These are phyloP conservation scores for Auanema freiburgensis DNA, from an alignment of 2,888 invertebrate genomes.

Conservation along the genomic window DNA sequence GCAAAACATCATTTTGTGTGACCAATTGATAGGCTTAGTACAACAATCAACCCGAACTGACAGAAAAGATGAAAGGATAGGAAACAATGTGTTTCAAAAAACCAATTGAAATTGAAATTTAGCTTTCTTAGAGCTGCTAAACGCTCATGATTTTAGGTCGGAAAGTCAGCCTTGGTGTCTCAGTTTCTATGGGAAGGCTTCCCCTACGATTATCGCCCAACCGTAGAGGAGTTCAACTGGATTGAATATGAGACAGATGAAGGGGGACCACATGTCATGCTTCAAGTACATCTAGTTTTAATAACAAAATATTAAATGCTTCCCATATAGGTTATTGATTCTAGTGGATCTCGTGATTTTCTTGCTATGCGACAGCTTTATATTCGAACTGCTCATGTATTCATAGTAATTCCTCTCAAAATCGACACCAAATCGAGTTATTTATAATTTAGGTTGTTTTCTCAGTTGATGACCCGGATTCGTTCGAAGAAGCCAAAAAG, in stretches of 20 bases:
- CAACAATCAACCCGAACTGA: no score
- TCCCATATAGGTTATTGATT: conserved; percentile 55
- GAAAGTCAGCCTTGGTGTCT: conserved; percentile 60
- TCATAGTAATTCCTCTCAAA: conserved; percentile 41
- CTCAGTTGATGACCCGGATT: conserved; percentile 43
- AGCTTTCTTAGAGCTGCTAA: no score
- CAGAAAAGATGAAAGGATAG: neutral
- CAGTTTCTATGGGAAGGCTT: conserved; percentile 62
- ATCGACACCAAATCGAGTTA: conserved; percentile 5
- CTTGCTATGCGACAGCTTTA: conserved; percentile 63
- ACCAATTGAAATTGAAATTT: no score
- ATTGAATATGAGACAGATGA: conserved; percentile 59
- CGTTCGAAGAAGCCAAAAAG: conserved; percentile 52
- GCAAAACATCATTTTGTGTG: no score
- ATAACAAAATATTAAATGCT: neutral
- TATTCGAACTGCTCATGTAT: conserved; percentile 57
- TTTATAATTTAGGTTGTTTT: conserved; percentile 50
- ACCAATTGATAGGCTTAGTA: no score
- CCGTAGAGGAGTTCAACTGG: conserved; percentile 64
- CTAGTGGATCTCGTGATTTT: conserved; percentile 60
- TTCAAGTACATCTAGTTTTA: conserved; percentile 28
- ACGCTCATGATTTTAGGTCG: conserved; percentile 48
- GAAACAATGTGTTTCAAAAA: neutral
- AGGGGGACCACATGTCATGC: conserved; percentile 27
- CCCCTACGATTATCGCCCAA: conserved; percentile 56